Evolutionary conservation across 2,888 invertebrate genomes (phyloP), one percentile per base, ranked within the genome.

Genomic region (Eristalinus aeneus): DNA sequence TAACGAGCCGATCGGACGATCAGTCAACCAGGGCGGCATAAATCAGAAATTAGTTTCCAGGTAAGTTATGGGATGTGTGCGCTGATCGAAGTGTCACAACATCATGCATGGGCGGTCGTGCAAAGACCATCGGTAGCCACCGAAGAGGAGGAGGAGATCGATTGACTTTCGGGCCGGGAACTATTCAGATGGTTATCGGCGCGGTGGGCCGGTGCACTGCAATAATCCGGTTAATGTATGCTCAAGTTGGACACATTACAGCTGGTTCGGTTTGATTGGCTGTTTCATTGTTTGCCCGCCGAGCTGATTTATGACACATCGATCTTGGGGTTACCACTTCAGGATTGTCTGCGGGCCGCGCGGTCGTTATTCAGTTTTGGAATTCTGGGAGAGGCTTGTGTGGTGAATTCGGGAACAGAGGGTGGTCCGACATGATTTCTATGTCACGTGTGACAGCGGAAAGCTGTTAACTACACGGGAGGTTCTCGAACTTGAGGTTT

Each of bases 101-200:
- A 69, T 77, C 73, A 76, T 74, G 76, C 77, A 77, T 86, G 85
- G 77, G 77, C 81, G 81, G 77, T 86, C 73, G 72, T 76, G 76
- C 81, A 73, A 73, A 81, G 72, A 68, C 63, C 76, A 67, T 75
- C 31, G 60, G 61, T 71, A 61, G n/a, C 36, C n/a, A 16, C 34
- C 65, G 34, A 68, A 12, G 75, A 72, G 80, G 46, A 68, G 22
- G 75, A 72, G 80, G 72, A 11, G 80, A 71, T 85, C 80, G 68
- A 85, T 85, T 80, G 75, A 58, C 72, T 78, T 83, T 83, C 63
- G 72, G 58, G 83, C 73, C 68, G 73, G 63, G 53, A 73, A 46
- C 23, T 36, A 63, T 34, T 46, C 63, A 77, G 78, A 82, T 82
- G 72, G 54, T 22, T 72, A 82, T 82, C 76, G 60, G 22, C n/a